A percentile compares a stretch with the other conserved stretches of the same genome.
These are phyloP conservation scores for Fukomys damarensis DNA, from an alignment of 2,113 vertebrate species.

Conservation along the genomic window DNA sequence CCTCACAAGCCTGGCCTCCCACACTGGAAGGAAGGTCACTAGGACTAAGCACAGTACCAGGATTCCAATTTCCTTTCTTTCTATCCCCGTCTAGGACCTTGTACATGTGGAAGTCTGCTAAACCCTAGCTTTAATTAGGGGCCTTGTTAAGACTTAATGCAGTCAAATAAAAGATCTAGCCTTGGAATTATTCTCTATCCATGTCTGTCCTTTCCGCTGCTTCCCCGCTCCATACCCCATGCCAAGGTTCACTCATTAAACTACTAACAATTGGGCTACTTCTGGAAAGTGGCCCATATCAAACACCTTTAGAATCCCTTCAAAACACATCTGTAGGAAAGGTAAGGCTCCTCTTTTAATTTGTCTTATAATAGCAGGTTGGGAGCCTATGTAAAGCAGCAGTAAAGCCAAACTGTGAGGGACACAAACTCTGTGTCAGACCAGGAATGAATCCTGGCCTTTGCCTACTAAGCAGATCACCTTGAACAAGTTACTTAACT, in stretches of 20 bases:
- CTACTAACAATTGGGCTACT: not conserved
- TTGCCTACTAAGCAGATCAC: not conserved
- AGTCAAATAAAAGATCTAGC: constrained; percentile 42
- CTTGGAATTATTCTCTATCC: not conserved
- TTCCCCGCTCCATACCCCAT: not conserved
- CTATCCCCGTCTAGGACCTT: not conserved
- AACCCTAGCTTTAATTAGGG: constrained; percentile 34
- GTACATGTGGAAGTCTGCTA: not conserved
- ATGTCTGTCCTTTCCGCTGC: not conserved
- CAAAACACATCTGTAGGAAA: not conserved
- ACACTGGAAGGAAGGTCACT: constrained; percentile 56
- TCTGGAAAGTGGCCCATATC: not conserved
- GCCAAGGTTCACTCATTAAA: not conserved
- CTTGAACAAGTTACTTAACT: not conserved
- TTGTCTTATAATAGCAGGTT: not conserved
- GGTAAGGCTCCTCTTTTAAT: not conserved
- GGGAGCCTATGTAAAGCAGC: not conserved
- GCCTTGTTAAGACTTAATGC: constrained; percentile 52
- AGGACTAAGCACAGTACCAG: not conserved
- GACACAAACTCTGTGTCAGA: not conserved
- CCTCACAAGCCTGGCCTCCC: not conserved
- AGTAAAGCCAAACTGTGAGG: not conserved
- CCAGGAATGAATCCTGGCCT: not conserved
- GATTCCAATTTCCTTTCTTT: not conserved
- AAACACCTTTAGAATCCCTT: constrained; percentile 3